Evolutionary conservation across 2,888 invertebrate genomes (phyloP).

Genomic region (Temnothorax unifasciatus): DNA sequence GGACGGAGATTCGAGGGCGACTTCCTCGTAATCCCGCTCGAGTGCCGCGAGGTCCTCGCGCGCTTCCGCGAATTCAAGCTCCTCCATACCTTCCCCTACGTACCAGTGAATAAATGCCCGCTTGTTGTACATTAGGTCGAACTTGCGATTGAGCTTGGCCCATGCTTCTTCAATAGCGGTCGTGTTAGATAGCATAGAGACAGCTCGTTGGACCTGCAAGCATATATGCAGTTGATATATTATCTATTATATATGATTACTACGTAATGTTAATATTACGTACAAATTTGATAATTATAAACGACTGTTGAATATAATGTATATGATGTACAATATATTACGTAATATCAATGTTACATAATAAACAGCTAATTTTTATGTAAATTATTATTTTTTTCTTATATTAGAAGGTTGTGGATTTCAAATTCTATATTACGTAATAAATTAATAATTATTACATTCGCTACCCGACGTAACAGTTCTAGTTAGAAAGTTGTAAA

Average conservation of each 20-base stretch:
- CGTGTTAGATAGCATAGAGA: conserved; percentile 84
- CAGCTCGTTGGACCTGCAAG: conserved; percentile 81
- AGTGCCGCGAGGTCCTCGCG: conserved; percentile 94
- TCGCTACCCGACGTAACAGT: background rate
- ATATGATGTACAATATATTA: background rate
- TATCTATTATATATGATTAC: background rate
- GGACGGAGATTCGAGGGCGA: conserved; percentile 90
- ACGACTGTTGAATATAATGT: background rate
- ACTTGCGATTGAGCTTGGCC: conserved; percentile 95
- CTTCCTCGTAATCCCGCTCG: conserved; percentile 93
- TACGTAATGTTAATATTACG: background rate
- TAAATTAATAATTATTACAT: conserved; percentile 17
- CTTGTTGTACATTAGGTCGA: conserved; percentile 98
- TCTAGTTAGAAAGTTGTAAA: background rate
- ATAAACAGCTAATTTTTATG: background rate
- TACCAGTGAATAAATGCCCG: conserved; percentile 99
- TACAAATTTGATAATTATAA: background rate
- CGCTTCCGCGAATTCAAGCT: conserved; percentile 95
- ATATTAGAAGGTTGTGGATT: background rate
- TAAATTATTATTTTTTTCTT: background rate
- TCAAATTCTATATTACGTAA: background rate
- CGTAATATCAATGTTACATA: background rate
- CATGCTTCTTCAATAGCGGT: conserved; percentile 84
- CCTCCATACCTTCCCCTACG: conserved; percentile 95
- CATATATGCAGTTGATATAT: conserved; percentile 17